phyloP scores from a whole-genome alignment of 2,888 invertebrate species.

The Ommatoiulus sabulosus region DNA sequence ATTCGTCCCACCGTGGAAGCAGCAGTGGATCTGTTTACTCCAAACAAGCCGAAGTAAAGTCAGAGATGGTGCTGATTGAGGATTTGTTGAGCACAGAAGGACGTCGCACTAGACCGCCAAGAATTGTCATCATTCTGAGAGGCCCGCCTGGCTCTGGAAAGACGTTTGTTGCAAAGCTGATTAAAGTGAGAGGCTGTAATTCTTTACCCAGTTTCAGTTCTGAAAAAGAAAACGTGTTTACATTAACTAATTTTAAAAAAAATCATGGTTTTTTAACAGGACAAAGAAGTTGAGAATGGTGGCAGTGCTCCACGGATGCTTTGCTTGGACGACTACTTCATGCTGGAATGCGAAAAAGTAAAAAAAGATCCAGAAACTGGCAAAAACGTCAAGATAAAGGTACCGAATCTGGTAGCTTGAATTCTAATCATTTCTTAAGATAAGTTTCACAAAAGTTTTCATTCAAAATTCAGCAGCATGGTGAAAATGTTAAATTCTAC shows the following conservation, averaged over 20 bases:
- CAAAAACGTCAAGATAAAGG: constrained; percentile 76
- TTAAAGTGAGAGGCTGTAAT: constrained; percentile 74
- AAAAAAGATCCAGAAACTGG: constrained; percentile 78
- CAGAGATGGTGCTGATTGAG: constrained; percentile 75
- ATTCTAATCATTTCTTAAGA: too few relatives aligned
- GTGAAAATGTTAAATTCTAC: too few relatives aligned
- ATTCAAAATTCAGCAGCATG: too few relatives aligned
- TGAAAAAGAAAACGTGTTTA: too few relatives aligned
- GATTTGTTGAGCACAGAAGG: constrained; percentile 86
- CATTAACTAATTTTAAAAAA: not conserved
- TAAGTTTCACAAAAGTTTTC: too few relatives aligned
- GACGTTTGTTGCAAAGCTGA: constrained; percentile 87
- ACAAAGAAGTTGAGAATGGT: constrained; percentile 82
- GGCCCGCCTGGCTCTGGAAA: constrained; percentile 97
- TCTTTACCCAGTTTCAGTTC: too few relatives aligned
- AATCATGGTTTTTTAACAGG: constrained; percentile 67
- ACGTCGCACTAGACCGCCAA: constrained; percentile 79
- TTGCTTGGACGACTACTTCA: constrained; percentile 95
- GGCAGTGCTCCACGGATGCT: constrained; percentile 91
- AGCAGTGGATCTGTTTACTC: too few relatives aligned
- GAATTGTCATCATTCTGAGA: constrained; percentile 87
- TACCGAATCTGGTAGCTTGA: constrained; percentile 61
- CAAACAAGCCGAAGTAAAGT: constrained; percentile 60
- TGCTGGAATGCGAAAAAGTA: constrained; percentile 74
- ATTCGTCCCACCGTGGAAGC: too few relatives aligned